Base-by-base conservation (phyloP, 1,140 invertebrate species). In the Argopecten irradians region DNA sequence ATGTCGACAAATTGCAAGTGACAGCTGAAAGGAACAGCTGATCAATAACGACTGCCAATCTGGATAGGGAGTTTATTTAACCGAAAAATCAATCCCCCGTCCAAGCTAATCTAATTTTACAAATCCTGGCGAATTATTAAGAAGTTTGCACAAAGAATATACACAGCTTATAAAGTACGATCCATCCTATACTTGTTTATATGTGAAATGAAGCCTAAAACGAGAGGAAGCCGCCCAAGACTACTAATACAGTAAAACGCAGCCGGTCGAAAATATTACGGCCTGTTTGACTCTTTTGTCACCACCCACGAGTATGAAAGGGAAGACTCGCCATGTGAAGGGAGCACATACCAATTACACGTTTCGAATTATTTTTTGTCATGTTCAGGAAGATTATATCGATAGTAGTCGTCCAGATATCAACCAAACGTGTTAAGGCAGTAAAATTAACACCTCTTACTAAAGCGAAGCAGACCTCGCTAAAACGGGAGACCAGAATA, bases 111-210 rank as follows among this genome's bases (percentile, higher is more conserved):
- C 55, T 71, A 71, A 71, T 71, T 71, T 71, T 16, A 28, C 55
- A 71, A 71, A 71, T 71, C 55, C 55, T n/a, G 55, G 55, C 55
- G 55, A 71, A 71, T 71, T 71, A 71, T 71, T 71, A 71, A 71
- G 55, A 71, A 71, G 55, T 71, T 71, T 71, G 55, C 55, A 71
- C 55, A 71, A 71, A 71, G 55, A 71, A 71, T 71, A 71, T 71
- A 71, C n/a, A 71, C 55, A 71, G n/a, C 55, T 71, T 71, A 71
- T 71, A n/a, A 71, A 71, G 55, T 71, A 71, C n/a, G 55, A 71
- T 3, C n/a, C 55, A n/a, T 71, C 55, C 55, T 1, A 8, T 11
- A 1, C 22, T 71, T 71, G 55, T 71, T 71, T 71, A 71, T 71
- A 71, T 28, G 55, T 71, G 55, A 71, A 71, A 71, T 71, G 55